A percentile compares a stretch with the other conserved stretches of the same genome.
Evolutionary conservation across 2,888 invertebrate species (phyloP).

Genomic region (Lysandra coridon): DNA sequence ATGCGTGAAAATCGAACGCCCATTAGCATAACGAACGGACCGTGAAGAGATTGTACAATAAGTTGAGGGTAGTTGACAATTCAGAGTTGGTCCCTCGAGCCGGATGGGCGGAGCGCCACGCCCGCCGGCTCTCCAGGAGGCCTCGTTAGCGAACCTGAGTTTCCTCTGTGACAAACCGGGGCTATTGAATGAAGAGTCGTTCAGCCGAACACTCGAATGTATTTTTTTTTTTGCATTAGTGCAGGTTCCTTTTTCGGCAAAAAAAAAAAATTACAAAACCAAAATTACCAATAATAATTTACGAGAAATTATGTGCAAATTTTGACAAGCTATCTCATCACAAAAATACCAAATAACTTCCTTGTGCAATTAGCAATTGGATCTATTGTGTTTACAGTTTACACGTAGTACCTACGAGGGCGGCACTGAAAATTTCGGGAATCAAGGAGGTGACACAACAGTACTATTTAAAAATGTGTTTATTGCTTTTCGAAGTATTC

Average conservation of each 20-base stretch:
- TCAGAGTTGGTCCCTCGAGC: constrained; percentile 54
- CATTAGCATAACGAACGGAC: constrained; percentile 37
- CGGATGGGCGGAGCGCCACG: constrained; percentile 63
- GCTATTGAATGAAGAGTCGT: constrained; percentile 35
- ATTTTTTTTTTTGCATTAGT: background rate
- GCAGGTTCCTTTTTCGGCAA: background rate
- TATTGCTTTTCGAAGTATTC: no score
- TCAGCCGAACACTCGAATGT: constrained; percentile 31
- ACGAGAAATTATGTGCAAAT: no score
- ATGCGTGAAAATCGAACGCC: constrained; percentile 38
- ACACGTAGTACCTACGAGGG: no score
- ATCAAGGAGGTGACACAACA: no score
- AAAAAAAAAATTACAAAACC: no score
- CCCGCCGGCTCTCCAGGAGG: constrained; percentile 57
- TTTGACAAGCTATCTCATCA: no score
- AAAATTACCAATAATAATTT: no score
- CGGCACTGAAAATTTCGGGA: no score
- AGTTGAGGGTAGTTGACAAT: constrained; percentile 54
- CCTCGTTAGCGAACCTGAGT: constrained; percentile 53
- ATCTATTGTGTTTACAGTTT: no score
- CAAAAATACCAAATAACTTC: no score
- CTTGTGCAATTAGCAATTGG: no score
- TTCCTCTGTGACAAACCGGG: constrained; percentile 38
- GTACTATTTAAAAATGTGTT: no score
- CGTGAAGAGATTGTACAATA: constrained; percentile 38